phyloP scores from a whole-genome alignment of 2,888 invertebrate species.

The Philopedon plagiatum region DNA sequence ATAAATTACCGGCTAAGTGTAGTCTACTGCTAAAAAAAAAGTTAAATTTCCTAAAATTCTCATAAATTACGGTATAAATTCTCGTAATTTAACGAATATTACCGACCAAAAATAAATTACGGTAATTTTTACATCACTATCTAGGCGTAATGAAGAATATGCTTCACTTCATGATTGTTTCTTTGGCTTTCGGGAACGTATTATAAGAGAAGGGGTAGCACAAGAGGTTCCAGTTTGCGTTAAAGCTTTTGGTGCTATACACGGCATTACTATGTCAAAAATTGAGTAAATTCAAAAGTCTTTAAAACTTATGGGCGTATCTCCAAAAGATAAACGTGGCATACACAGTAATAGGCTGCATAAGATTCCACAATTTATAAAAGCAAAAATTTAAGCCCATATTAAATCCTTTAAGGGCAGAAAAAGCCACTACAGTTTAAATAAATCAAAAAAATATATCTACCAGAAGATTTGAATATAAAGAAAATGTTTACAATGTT shows the following conservation, averaged over 20 bases:
- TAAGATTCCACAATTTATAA: background rate
- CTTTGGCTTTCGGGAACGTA: background rate
- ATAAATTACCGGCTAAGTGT: too few relatives aligned
- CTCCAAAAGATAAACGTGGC: slow-evolving; percentile 19
- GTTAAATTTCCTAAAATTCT: too few relatives aligned
- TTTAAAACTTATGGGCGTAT: background rate
- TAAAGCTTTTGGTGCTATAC: slow-evolving; percentile 26
- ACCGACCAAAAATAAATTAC: too few relatives aligned
- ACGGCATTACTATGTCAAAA: slow-evolving; percentile 11
- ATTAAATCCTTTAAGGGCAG: slow-evolving; percentile 23
- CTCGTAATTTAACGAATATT: too few relatives aligned
- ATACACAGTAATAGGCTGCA: background rate
- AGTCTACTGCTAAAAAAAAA: too few relatives aligned
- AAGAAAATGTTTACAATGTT: slow-evolving; percentile 29
- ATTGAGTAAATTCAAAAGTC: slow-evolving; percentile 21
- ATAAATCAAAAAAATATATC: slow-evolving; percentile 9
- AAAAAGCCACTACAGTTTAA: slow-evolving; percentile 5
- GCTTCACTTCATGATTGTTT: slow-evolving; percentile 10
- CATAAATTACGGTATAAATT: too few relatives aligned
- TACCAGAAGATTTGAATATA: slow-evolving; percentile 15
- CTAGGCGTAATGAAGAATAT: slow-evolving; percentile 21
- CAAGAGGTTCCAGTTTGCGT: background rate
- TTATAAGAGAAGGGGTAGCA: slow-evolving; percentile 2
- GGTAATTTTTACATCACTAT: too few relatives aligned
- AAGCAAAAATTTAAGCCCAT: background rate